Evolutionary conservation across 2,888 invertebrate genomes (phyloP).

Genomic region (Lampropteryx suffumata): DNA sequence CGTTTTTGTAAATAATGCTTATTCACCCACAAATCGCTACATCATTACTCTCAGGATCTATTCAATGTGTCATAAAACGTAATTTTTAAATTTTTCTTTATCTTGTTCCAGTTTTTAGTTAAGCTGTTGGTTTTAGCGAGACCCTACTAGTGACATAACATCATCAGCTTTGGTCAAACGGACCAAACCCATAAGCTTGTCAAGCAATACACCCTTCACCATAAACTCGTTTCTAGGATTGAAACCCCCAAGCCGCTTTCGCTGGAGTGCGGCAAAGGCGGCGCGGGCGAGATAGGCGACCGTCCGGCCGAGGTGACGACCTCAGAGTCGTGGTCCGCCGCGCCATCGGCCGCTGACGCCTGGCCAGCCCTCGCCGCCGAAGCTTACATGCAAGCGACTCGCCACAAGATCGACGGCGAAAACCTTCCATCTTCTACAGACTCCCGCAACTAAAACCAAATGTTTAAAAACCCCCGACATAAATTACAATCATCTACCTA

Average conservation of each 20-base stretch:
- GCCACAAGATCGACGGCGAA: slow-evolving; percentile 76
- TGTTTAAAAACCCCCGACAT: too few species aligned
- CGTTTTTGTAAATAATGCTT: too few species aligned
- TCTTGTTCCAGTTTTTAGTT: too few species aligned
- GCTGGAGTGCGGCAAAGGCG: slow-evolving; percentile 62
- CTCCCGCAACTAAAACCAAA: slow-evolving; percentile 63
- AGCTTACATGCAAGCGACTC: slow-evolving; percentile 67
- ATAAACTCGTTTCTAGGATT: slow-evolving; percentile 53
- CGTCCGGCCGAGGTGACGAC: slow-evolving; percentile 77
- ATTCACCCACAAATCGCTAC: too few species aligned
- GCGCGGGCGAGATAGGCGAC: slow-evolving; percentile 54
- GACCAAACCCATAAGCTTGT: too few species aligned
- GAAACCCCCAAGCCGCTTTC: slow-evolving; percentile 75
- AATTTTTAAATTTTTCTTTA: too few species aligned
- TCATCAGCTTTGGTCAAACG: too few species aligned
- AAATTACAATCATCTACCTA: too few species aligned
- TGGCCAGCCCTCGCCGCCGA: slow-evolving; percentile 70
- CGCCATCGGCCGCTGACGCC: slow-evolving; percentile 47
- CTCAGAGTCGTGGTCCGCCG: slow-evolving; percentile 65
- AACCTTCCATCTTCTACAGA: slow-evolving; percentile 77
- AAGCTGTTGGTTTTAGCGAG: too few species aligned
- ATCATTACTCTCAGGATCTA: too few species aligned
- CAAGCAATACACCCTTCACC: neutral
- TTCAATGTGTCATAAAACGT: too few species aligned
- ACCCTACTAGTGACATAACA: too few species aligned